Base-by-base conservation (phyloP, 2,797 vertebrate species). In the Lithobates sylvaticus region DNA sequence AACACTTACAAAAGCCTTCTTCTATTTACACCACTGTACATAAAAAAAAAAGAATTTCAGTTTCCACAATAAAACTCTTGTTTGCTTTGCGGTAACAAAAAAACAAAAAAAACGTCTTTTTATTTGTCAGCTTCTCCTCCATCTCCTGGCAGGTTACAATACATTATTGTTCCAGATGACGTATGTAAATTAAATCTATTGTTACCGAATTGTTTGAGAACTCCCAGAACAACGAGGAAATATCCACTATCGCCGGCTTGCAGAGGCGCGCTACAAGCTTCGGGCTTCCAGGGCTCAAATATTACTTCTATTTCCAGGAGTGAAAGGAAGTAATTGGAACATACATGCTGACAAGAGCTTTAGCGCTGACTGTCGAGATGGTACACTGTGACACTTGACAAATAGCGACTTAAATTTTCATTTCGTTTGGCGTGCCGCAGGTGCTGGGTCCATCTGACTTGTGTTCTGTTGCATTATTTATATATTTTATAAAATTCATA, bases 121-220 rank as follows among this genome's bases (percentile, higher is more conserved):
- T 54, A 15, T 50, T 12, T 47, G 29, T 58, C 76, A n/a, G 68
- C 32, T 71, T 61, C 18, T 47, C 42, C 61, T 32, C 21, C 54
- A 15, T 76, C 58, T 83, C 81, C 34, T 13, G 39, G 81, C 58
- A 67, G 80, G 70, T 65, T 64, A 65, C 70, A 74, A 74, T 83
- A 83, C 71, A 26, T 65, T 83, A 83, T 83, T 83, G 54, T 83
- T 29, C 39, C 54, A 39, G 21, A 74, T 73, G 70, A 83, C 34
- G 70, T 74, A 65, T 74, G 70, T 74, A 83, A 83, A 74, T 73
- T n/a, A 73, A 81, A 81, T 72, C 78, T 81, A 81, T 81, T 81
- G 78, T 81, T 69, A 39, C 68, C 23, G 47, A 54, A 71, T 26
- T 29, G 70, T 80, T 70, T 34, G 32, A 34, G 29, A 54, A 32